A percentile compares a stretch with the other conserved stretches of the same genome.
Evolutionary conservation across 2,888 invertebrate genomes (phyloP).

Genomic region (Oligia fasciuncula): DNA sequence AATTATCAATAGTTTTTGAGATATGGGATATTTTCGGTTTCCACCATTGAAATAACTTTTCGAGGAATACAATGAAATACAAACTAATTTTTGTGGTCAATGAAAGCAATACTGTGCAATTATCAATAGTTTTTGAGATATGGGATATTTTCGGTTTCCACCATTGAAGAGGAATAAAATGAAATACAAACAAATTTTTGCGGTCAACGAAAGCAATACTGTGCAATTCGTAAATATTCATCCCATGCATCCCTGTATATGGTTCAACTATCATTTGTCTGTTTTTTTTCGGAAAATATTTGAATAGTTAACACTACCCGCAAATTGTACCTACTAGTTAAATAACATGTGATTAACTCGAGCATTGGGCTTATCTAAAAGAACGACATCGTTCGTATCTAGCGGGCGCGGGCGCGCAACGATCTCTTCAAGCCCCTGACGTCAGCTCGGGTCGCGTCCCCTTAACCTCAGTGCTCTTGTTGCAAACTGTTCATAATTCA

Average conservation of each 20-base stretch:
- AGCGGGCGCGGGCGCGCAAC: conserved; percentile 73
- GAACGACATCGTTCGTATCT: conserved; percentile 75
- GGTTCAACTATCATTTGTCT: not conserved
- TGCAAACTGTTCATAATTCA: conserved; percentile 74
- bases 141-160: not conserved
- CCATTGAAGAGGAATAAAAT: not conserved
- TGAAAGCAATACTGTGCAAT: too few species aligned
- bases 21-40: not conserved
- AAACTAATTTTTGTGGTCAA: not conserved
- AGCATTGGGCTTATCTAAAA: conserved; percentile 73
- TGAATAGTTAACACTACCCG: conserved; percentile 6
- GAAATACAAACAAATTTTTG: not conserved
- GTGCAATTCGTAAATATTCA: not conserved
- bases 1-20: not conserved
- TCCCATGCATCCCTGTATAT: not conserved
- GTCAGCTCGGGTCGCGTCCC: conserved; percentile 79
- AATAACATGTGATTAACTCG: conserved; percentile 66
- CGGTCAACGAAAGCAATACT: too few species aligned
- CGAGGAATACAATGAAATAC: not conserved
- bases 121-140: not conserved
- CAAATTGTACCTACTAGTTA: conserved; percentile 30
- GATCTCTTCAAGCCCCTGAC: conserved; percentile 72
- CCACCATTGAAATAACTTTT: not conserved
- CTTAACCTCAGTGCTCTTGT: conserved; percentile 80
- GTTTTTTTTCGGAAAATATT: not conserved